These are phyloP conservation scores for Calycopis cecrops DNA, from an alignment of 1,140 invertebrate species.

Conservation along the genomic window DNA sequence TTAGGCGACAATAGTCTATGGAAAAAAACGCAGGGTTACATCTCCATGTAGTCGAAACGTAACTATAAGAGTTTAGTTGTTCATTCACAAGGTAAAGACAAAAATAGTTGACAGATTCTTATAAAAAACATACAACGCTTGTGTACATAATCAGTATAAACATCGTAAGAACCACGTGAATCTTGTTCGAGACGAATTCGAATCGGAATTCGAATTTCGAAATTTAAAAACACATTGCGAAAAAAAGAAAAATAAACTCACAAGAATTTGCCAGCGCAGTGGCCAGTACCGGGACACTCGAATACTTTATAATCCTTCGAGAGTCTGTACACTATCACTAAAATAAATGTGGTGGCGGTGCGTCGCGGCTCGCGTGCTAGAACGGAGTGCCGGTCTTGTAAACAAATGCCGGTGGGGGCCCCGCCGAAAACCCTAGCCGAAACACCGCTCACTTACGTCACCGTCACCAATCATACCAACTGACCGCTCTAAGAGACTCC, in stretches of 20 bases:
- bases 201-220: no score
- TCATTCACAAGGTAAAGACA: no score
- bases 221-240: no score
- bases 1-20: no score
- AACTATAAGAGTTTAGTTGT: no score
- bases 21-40: no score
- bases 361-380: constrained; percentile 52
- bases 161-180: no score
- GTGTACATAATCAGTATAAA: no score
- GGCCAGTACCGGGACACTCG: constrained; percentile 21
- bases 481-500: constrained; percentile 20
- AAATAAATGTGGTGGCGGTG: constrained; percentile 33
- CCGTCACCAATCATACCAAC: constrained; percentile 27
- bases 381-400: constrained; percentile 66
- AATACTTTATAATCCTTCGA: not conserved
- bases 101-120: no score
- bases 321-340: constrained; percentile 31
- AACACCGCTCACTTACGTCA: constrained; percentile 67
- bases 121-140: no score
- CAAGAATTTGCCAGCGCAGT: not conserved
- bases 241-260: not conserved
- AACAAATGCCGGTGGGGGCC: constrained; percentile 70
- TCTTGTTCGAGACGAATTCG: no score
- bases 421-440: constrained; percentile 65
- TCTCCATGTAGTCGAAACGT: no score